Percentiles rank a stretch among this genome's conserved stretches.
These are phyloP conservation scores for Salvelinus namaycush DNA, from an alignment of 2,113 vertebrate genomes.

Conservation along the genomic window DNA sequence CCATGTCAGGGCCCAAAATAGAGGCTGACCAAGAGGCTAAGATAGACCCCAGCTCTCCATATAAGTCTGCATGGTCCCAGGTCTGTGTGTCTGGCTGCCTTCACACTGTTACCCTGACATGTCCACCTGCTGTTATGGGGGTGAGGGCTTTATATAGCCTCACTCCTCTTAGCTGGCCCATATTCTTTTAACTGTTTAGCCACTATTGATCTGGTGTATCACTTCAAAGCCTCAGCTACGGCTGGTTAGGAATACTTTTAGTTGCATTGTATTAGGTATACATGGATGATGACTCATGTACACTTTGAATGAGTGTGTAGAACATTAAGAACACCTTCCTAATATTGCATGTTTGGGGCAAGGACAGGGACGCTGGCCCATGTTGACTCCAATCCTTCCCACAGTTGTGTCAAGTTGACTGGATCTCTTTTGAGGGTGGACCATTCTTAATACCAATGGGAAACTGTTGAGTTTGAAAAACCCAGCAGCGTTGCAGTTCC, in stretches of 20 bases:
- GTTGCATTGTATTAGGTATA: background rate
- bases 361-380: no score
- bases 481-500: no score
- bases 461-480: no score
- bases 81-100: conserved; percentile 27
- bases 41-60: conserved; percentile 73
- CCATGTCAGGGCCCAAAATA: conserved; percentile 86
- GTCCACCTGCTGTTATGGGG: conserved; percentile 68
- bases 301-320: no score
- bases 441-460: no score
- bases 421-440: no score
- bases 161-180: conserved; percentile 48
- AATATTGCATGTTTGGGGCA: no score
- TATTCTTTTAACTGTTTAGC: conserved; percentile 20
- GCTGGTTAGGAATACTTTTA: background rate
- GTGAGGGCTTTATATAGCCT: conserved; percentile 69
- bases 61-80: conserved; percentile 73
- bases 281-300: conserved; percentile 3
- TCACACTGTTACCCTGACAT: conserved; percentile 45
- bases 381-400: no score
- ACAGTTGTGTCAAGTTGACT: no score
- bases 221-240: background rate
- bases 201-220: background rate
- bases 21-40: conserved; percentile 66
- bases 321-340: no score